Percentiles rank a stretch among this genome's conserved stretches.
Conservation (phyloP, 2,888 invertebrate genomes). For the Lasioglossum calceatum region DNA sequence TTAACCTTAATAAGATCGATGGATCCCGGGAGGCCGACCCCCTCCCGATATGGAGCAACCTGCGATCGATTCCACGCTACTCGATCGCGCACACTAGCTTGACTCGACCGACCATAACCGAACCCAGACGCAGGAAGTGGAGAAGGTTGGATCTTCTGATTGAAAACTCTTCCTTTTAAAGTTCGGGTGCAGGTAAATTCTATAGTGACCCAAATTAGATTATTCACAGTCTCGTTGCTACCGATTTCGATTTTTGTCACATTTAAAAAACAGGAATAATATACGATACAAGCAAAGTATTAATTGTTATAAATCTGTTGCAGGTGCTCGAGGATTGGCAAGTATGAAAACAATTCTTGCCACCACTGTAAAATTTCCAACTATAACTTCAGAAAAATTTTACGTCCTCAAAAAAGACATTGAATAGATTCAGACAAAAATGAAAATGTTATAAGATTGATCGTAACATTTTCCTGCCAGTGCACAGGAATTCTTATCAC, state of each 20-base stretch:
- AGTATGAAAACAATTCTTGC: background rate
- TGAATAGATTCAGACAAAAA: background rate
- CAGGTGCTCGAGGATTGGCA: background rate
- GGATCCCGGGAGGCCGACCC: conserved; percentile 75
- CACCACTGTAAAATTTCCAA: too few relatives aligned
- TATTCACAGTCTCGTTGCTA: background rate
- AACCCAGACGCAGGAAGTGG: background rate
- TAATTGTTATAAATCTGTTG: too few relatives aligned
- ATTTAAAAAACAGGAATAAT: too few relatives aligned
- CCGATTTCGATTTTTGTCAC: too few relatives aligned
- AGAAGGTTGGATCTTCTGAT: background rate
- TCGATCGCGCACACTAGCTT: background rate
- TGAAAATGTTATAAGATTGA: too few relatives aligned
- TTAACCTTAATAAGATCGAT: conserved; percentile 80
- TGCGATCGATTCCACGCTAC: conserved; percentile 25
- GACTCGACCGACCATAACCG: background rate
- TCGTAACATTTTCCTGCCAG: background rate
- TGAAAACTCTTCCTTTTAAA: background rate
- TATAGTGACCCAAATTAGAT: background rate
- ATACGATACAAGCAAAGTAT: too few relatives aligned
- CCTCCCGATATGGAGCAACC: conserved; percentile 67
- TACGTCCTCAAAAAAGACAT: too few relatives aligned
- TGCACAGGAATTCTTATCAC: background rate
- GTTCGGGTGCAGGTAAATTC: background rate
- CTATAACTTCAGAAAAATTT: too few relatives aligned